phyloP scores from a whole-genome alignment of 1,140 invertebrate species.

The Anastrepha ludens region DNA sequence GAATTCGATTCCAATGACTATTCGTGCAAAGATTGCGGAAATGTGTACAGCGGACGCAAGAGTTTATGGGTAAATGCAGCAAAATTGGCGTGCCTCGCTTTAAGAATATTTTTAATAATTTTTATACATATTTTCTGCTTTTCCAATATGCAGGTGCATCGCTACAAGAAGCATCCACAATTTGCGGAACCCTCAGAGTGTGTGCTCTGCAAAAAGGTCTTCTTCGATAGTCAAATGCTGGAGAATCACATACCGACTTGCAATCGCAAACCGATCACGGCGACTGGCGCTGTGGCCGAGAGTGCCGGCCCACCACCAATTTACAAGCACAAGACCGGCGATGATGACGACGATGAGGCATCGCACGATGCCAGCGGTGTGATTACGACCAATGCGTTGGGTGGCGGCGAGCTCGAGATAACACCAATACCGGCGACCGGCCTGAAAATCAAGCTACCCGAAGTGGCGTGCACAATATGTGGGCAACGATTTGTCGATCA shows the following conservation, averaged over 20 bases:
- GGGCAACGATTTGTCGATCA: constrained; percentile 70
- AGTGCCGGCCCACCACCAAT: constrained; percentile 56
- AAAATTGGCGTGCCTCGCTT: not conserved
- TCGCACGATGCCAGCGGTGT: constrained; percentile 57
- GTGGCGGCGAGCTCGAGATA: constrained; percentile 53
- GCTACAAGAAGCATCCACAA: constrained; percentile 74
- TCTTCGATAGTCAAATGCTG: constrained; percentile 72
- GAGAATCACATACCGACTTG: constrained; percentile 71
- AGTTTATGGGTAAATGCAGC: constrained; percentile 69
- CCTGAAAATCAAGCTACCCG: constrained; percentile 68
- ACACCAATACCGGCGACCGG: constrained; percentile 36
- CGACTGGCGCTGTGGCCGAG: constrained; percentile 62
- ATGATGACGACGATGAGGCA: constrained; percentile 69
- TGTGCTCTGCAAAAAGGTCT: constrained; percentile 70
- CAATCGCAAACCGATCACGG: constrained; percentile 70
- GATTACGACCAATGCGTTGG: constrained; percentile 19
- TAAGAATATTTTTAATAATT: not conserved
- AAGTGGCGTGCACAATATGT: constrained; percentile 72
- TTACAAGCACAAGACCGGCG: constrained; percentile 70
- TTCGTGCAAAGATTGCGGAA: constrained; percentile 73
- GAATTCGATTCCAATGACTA: constrained; percentile 73
- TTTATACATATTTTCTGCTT: not conserved
- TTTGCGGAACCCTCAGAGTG: constrained; percentile 71
- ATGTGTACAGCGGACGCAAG: constrained; percentile 72
- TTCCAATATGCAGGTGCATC: constrained; percentile 65